Conservation (phyloP, 2,113 vertebrate genomes). For the Rhinolophus ferrumequinum region DNA sequence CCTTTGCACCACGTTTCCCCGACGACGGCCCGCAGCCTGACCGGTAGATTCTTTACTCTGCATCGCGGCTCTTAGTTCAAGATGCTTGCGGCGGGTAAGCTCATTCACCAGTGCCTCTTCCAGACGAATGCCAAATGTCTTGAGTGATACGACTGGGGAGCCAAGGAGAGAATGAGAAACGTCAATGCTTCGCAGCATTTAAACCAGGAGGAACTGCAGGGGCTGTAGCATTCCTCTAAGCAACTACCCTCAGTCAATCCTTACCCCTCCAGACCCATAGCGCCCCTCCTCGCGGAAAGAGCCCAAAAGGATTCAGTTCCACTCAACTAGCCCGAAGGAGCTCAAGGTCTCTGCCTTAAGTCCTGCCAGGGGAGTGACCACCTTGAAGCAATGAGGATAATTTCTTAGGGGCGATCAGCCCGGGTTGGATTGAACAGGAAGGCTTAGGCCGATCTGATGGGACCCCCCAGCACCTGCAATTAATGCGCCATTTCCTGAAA, state of each 20-base stretch:
- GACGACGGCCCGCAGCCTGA: not conserved
- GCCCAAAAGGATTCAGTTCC: not conserved
- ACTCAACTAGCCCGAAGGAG: not conserved
- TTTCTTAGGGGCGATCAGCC: not conserved
- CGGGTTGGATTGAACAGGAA: not conserved
- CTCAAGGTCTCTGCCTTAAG: slow-evolving; percentile 25
- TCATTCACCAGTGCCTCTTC: slow-evolving; percentile 76
- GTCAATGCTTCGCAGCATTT: not conserved
- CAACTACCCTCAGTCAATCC: not conserved
- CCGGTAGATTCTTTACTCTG: slow-evolving; percentile 45
- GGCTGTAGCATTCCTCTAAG: not conserved
- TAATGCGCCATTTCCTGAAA: slow-evolving; percentile 65
- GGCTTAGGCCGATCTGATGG: slow-evolving; percentile 7
- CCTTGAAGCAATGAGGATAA: not conserved
- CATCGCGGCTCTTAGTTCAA: slow-evolving; percentile 61
- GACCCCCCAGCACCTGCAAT: not conserved
- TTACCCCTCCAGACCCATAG: not conserved
- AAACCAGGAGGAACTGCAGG: slow-evolving; percentile 13
- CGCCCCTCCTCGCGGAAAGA: not conserved
- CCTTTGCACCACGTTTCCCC: slow-evolving; percentile 73
- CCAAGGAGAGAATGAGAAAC: slow-evolving; percentile 19
- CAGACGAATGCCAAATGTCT: slow-evolving; percentile 71
- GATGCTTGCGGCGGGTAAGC: slow-evolving; percentile 64
- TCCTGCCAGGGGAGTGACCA: not conserved
- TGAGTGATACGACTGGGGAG: slow-evolving; percentile 39